Base-by-base conservation (phyloP, 1,140 invertebrate genomes). In the Neoseiulus cucumeris region DNA sequence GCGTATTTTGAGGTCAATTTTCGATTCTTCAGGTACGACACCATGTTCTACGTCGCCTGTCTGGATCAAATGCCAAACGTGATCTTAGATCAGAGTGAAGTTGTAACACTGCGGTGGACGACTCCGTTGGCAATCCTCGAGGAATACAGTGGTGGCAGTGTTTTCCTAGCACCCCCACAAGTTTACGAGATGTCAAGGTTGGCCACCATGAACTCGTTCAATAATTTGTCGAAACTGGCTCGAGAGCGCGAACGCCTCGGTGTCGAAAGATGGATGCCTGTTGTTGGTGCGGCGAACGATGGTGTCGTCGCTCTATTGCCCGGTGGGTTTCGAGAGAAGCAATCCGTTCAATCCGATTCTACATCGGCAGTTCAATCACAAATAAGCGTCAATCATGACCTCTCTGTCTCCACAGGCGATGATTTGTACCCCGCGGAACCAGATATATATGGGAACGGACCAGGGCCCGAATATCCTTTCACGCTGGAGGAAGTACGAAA, bases 1-100 rank as follows among this genome's bases (percentile, higher is more conserved):
- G n/a, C n/a, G n/a, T n/a, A n/a, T n/a, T n/a, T n/a, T n/a, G 33
- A 39, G 9, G 9, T 39, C 9, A 4, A 4, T 9, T 39, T 9
- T 9, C 33, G 4, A 4, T 39, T 25, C 9, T 1, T 25, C 51
- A 59, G 72, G 69, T 91, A 85, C 75, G 80, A 89, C 71, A 85
- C 87, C 2, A 82, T 82, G 29, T 91, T 91, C 73, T 91, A 84
- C 74, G 64, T 89, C 1, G 78, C 82, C 65, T 79, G 80, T 65
- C 68, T 90, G 1, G 71, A 82, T 42, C 69, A 76, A 17, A 73
- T 80, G 59, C 83, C 84, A 0, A 68, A 74, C 33, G 74, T 80
- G 42, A 70, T 80, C 39, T 74, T 76, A 64, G 82, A 84, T 72
- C 73, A 77, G 65, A 75, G 73, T 65, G 88, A 91, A 81, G 84